Base-by-base conservation (phyloP, 2,888 invertebrate genomes). In the Chrysotoxum bicinctum region DNA sequence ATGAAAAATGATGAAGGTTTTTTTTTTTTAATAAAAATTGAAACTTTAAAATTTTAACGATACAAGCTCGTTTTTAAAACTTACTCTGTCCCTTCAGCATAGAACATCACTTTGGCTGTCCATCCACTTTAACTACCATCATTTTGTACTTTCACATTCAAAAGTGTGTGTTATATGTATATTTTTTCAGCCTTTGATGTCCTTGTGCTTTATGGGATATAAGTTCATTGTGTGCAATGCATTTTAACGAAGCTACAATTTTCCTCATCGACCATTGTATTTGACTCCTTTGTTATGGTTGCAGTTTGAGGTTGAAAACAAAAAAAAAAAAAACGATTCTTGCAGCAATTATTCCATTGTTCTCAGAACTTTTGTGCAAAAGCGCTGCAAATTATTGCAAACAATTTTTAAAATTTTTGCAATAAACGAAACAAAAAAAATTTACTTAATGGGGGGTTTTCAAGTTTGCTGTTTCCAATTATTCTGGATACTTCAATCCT, bases 321-420 rank as follows among this genome's bases (percentile, higher is more conserved):
- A 66, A 43, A 26, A 26, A 43, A 64, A 62, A 7, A 16, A 43
- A 54, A 68, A 54, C 68, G 74, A 83, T 68, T 74, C 79, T 69
- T 64, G 69, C 56, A 75, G 78, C 83, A 79, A 79, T 78, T 79
- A 83, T 58, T 50, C 62, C 58, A 83, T 83, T 83, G 83, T 83
- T 83, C 69, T 64, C 56, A 56, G 74, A 4, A 64, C 69, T 73
- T 74, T 83, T 83, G 83, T 83, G 48, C 62, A 74, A 68, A 78
- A 78, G 37, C 50, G 69, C 56, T 43, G 79, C 79, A 79, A 83
- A 79, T 83, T 83, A 79, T 70, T 79, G 78, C 79, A 69, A 74
- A 60, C 83, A 82, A 82, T 82, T 68, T 66, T 80, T 66, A 21
- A 60, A 60, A 82, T 77, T 52, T 43, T 62, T 58, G 70, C 58